Conservation (phyloP, 1,140 invertebrate genomes). For the Anagrus nilaparvatae region DNA sequence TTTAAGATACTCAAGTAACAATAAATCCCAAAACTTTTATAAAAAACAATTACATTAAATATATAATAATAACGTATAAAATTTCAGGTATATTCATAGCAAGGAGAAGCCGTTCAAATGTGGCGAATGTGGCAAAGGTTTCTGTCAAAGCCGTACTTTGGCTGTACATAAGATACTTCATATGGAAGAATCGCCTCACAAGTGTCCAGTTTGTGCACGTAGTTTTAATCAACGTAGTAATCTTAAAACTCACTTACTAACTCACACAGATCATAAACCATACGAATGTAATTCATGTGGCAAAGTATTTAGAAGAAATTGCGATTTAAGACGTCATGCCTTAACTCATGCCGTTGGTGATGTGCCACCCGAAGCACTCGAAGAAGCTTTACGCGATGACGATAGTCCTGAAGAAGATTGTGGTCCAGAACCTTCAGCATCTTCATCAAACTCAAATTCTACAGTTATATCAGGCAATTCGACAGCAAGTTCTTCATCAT, state of each 20-base stretch:
- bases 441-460: slow-evolving; percentile 32
- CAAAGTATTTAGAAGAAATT: slow-evolving; percentile 78
- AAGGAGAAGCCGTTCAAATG: slow-evolving; percentile 98
- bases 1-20: not conserved
- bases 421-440: slow-evolving; percentile 19
- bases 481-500: slow-evolving; percentile 10
- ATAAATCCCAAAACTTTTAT: slow-evolving; percentile 4
- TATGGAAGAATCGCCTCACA: slow-evolving; percentile 86
- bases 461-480: slow-evolving; percentile 26
- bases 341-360: slow-evolving; percentile 77
- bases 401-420: slow-evolving; percentile 44
- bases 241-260: slow-evolving; percentile 86
- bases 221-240: slow-evolving; percentile 88
- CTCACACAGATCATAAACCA: slow-evolving; percentile 89
- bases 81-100: slow-evolving; percentile 91
- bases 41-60: not conserved
- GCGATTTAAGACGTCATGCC: slow-evolving; percentile 73
- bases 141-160: slow-evolving; percentile 88
- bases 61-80: too few species aligned
- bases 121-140: slow-evolving; percentile 89
- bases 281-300: slow-evolving; percentile 87
- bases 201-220: slow-evolving; percentile 79
- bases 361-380: slow-evolving; percentile 56
- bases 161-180: slow-evolving; percentile 89
- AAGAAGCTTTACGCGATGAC: slow-evolving; percentile 55